Evolutionary conservation across 2,888 invertebrate genomes (phyloP).

Genomic region (Pegoplata infirma): DNA sequence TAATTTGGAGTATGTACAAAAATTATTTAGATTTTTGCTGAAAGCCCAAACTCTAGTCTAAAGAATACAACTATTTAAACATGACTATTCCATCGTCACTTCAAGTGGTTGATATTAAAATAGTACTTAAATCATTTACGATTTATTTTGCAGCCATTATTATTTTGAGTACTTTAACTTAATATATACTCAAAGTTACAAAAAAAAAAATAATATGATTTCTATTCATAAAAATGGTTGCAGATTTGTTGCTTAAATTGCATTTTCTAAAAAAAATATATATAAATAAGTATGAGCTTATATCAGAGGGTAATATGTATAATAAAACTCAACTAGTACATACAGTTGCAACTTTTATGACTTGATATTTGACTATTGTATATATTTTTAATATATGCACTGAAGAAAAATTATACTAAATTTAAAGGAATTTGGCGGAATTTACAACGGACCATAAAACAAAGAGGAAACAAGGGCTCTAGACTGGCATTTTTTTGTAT

Average conservation of each 20-base stretch:
- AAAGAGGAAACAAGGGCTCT: too few species aligned
- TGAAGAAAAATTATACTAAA: too few species aligned
- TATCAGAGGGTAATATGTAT: not conserved
- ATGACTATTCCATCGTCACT: too few species aligned
- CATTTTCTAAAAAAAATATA: constrained; percentile 5
- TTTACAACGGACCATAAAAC: too few species aligned
- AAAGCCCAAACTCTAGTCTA: too few species aligned
- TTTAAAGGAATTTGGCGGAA: too few species aligned
- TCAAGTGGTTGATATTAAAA: not conserved
- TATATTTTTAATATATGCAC: not conserved
- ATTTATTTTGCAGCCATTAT: not conserved
- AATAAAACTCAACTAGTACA: too few species aligned
- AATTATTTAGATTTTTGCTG: too few species aligned
- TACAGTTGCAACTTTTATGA: not conserved
- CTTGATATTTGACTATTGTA: not conserved
- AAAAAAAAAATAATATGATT: not conserved
- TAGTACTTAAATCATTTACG: not conserved
- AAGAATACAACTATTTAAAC: too few species aligned
- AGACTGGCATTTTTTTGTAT: too few species aligned
- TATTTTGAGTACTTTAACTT: not conserved
- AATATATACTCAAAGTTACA: not conserved
- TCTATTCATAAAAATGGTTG: constrained; percentile 17
- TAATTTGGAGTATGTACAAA: too few species aligned
- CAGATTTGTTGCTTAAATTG: constrained; percentile 30
- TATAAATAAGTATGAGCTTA: not conserved